Percentiles rank a stretch among this genome's conserved stretches.
Conservation (phyloP, 2,113 vertebrate genomes). For the Rutilus rutilus region DNA sequence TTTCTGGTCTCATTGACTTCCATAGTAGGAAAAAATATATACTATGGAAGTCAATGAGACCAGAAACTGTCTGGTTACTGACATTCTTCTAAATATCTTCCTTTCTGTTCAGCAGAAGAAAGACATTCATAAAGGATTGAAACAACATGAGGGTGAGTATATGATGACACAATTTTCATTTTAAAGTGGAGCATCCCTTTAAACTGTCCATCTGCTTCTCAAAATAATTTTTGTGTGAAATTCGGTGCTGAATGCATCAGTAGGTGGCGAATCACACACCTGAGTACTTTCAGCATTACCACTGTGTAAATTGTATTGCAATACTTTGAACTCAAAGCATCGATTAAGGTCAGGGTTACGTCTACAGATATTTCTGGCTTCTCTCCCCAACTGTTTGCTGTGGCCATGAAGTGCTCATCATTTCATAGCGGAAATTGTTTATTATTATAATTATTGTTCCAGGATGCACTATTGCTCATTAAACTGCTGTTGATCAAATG, state of each 20-base stretch:
- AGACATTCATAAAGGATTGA: no score
- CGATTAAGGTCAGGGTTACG: not conserved
- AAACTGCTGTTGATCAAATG: conserved; percentile 43
- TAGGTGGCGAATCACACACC: not conserved
- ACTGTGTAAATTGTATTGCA: conserved; percentile 5
- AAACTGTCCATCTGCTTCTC: not conserved
- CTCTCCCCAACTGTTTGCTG: not conserved
- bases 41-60: no score
- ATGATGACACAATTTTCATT: no score
- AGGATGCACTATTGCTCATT: not conserved
- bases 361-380: not conserved
- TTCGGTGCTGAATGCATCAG: not conserved
- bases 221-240: no score
- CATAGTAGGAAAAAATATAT: no score
- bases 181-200: no score
- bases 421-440: not conserved
- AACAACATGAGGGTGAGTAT: no score
- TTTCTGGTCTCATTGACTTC: no score
- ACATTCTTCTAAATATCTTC: no score
- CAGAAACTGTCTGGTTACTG: no score
- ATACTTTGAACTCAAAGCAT: not conserved
- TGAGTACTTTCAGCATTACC: conserved; percentile 7
- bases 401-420: not conserved
- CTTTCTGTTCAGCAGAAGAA: no score
- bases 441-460: conserved; percentile 18